Percentiles rank a stretch among this genome's conserved stretches.
Evolutionary conservation across 1,140 invertebrate species (phyloP).

Genomic region (Phymastichus coffea): DNA sequence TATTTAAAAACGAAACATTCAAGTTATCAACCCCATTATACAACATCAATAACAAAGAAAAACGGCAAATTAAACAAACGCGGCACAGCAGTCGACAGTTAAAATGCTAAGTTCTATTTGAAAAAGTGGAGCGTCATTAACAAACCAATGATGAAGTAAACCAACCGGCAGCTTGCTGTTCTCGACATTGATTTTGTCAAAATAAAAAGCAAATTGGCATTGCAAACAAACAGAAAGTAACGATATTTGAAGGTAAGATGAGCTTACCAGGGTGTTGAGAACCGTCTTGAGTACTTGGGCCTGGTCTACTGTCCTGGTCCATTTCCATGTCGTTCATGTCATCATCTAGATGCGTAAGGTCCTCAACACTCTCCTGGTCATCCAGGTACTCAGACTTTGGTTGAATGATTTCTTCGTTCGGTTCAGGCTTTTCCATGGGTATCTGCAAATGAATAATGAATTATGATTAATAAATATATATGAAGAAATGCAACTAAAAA

Average conservation of each 20-base stretch:
- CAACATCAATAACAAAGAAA: conserved; percentile 9
- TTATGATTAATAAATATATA: neutral
- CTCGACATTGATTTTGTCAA: conserved; percentile 25
- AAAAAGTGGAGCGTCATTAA: too few relatives aligned
- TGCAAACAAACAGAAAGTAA: too few relatives aligned
- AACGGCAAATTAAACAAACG: conserved; percentile 5
- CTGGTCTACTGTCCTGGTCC: conserved; percentile 60
- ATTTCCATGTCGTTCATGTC: conserved; percentile 67
- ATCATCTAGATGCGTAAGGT: conserved; percentile 80
- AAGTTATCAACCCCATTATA: neutral
- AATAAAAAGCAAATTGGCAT: too few relatives aligned
- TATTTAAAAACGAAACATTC: too few relatives aligned
- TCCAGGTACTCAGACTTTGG: conserved; percentile 77
- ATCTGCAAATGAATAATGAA: conserved; percentile 38
- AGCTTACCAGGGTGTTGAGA: conserved; percentile 58
- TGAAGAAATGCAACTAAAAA: neutral
- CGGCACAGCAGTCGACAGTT: conserved; percentile 10
- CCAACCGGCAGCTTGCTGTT: conserved; percentile 3
- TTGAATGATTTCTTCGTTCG: conserved; percentile 62
- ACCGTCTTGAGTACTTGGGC: conserved; percentile 55
- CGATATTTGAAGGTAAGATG: too few relatives aligned
- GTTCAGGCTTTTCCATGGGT: conserved; percentile 53
- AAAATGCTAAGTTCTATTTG: too few relatives aligned
- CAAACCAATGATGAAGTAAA: too few relatives aligned
- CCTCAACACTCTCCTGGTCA: conserved; percentile 75